phyloP scores from a whole-genome alignment of 2,888 invertebrate species.

The Biston betularia region DNA sequence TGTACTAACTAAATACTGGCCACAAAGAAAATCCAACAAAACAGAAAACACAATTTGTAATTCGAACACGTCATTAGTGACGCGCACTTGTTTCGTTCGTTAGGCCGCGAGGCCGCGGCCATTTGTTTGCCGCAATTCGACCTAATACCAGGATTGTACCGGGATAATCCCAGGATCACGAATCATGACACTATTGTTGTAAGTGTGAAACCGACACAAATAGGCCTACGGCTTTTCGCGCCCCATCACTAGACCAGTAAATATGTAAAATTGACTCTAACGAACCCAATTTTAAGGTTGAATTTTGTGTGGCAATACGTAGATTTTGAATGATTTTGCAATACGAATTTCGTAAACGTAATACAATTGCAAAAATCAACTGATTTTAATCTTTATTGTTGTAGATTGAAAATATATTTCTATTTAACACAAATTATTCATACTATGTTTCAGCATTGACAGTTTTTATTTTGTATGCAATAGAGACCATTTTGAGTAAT shows the following conservation, averaged over 20 bases:
- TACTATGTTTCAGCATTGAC: slow-evolving; percentile 41
- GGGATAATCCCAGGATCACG: slow-evolving; percentile 83
- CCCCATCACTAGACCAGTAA: slow-evolving; percentile 42
- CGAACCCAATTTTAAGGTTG: fast-evolving
- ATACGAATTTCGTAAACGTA: slow-evolving; percentile 58
- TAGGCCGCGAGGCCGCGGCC: slow-evolving; percentile 62
- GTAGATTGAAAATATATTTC: slow-evolving; percentile 35
- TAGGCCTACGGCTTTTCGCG: slow-evolving; percentile 71
- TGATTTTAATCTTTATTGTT: slow-evolving; percentile 28
- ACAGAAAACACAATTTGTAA: slow-evolving; percentile 64
- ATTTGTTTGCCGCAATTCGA: slow-evolving; percentile 84
- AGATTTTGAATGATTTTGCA: slow-evolving; percentile 53
- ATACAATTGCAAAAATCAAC: slow-evolving; percentile 34
- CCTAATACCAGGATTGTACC: slow-evolving; percentile 64
- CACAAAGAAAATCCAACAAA: slow-evolving; percentile 45
- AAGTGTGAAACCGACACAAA: slow-evolving; percentile 87
- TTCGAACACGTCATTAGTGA: slow-evolving; percentile 74
- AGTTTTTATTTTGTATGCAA: slow-evolving; percentile 55
- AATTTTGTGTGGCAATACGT: slow-evolving; percentile 34
- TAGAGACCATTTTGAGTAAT: slow-evolving; percentile 65
- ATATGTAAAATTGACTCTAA: slow-evolving; percentile 47
- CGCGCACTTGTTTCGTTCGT: slow-evolving; percentile 75
- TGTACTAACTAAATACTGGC: slow-evolving; percentile 35
- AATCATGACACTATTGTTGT: slow-evolving; percentile 87
- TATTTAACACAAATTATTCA: not conserved